Evolutionary conservation across 1,140 invertebrate genomes (phyloP).

Genomic region (Pseudomyrmex concolor): DNA sequence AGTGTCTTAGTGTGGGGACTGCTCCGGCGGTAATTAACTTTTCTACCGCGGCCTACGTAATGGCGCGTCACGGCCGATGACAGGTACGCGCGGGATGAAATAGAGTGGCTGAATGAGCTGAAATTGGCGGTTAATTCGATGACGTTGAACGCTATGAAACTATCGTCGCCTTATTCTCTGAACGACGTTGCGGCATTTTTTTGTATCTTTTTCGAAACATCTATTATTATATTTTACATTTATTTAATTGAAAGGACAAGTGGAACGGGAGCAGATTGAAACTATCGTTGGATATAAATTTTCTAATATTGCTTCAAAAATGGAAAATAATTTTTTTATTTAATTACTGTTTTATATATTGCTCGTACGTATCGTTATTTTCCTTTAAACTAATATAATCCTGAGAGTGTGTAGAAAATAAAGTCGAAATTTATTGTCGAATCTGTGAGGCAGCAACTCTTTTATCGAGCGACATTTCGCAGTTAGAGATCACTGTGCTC

Average conservation of each 20-base stretch:
- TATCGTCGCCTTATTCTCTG: constrained; percentile 37
- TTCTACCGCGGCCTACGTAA: constrained; percentile 64
- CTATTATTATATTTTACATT: too few species aligned
- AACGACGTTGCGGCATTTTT: neutral
- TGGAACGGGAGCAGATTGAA: neutral
- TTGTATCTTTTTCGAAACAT: neutral
- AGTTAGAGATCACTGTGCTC: constrained; percentile 33
- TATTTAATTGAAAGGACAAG: constrained; percentile 25
- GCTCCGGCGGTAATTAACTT: constrained; percentile 67
- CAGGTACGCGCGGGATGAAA: constrained; percentile 66
- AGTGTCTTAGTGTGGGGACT: constrained; percentile 63
- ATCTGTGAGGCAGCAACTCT: constrained; percentile 7
- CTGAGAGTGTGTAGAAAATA: too few species aligned
- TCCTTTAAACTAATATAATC: too few species aligned
- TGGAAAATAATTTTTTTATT: neutral
- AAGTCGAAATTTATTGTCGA: too few species aligned
- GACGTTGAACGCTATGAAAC: constrained; percentile 47
- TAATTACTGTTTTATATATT: neutral
- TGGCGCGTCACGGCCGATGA: constrained; percentile 63
- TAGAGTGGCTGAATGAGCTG: constrained; percentile 40
- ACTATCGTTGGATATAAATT: neutral
- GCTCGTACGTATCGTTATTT: too few species aligned
- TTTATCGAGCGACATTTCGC: constrained; percentile 48
- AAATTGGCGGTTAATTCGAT: constrained; percentile 65
- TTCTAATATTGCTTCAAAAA: neutral